Percentiles rank a stretch among this genome's conserved stretches.
Evolutionary conservation across 2,113 vertebrate genomes (phyloP).

Genomic region (Brevimyrus niger): DNA sequence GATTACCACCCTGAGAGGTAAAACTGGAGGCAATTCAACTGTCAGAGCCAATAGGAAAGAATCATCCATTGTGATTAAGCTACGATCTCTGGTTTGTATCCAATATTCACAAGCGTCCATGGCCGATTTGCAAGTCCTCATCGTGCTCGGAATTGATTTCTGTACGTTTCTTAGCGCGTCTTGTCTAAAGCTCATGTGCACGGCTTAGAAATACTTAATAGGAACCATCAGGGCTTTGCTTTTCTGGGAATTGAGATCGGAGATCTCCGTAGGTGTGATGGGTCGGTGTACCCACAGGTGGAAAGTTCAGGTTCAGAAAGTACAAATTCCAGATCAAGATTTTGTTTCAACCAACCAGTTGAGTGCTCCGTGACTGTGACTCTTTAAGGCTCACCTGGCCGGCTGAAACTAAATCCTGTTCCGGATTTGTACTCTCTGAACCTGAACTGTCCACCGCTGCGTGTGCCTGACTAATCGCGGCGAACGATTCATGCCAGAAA

Average conservation of each 20-base stretch:
- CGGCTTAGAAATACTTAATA: neutral
- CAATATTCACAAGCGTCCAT: neutral
- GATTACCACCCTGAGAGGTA: slow-evolving; percentile 6
- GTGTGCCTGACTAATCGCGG: neutral
- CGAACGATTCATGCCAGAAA: neutral
- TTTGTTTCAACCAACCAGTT: no score
- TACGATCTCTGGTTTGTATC: neutral
- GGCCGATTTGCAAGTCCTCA: neutral
- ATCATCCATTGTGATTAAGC: neutral
- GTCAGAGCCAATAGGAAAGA: slow-evolving; percentile 1
- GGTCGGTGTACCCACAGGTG: neutral
- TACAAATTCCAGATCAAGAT: no score
- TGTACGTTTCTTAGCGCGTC: neutral
- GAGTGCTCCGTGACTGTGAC: no score
- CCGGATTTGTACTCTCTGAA: no score
- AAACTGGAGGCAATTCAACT: neutral
- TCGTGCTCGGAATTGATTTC: neutral
- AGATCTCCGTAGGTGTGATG: neutral
- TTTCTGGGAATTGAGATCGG: neutral
- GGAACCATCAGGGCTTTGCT: neutral
- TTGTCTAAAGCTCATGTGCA: neutral
- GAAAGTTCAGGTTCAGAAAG: no score
- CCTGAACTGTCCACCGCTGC: no score
- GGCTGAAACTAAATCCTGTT: no score
- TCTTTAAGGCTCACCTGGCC: no score